These are phyloP conservation scores for Holcopasites calliopsidis DNA, from an alignment of 1,140 invertebrate genomes.

Conservation along the genomic window DNA sequence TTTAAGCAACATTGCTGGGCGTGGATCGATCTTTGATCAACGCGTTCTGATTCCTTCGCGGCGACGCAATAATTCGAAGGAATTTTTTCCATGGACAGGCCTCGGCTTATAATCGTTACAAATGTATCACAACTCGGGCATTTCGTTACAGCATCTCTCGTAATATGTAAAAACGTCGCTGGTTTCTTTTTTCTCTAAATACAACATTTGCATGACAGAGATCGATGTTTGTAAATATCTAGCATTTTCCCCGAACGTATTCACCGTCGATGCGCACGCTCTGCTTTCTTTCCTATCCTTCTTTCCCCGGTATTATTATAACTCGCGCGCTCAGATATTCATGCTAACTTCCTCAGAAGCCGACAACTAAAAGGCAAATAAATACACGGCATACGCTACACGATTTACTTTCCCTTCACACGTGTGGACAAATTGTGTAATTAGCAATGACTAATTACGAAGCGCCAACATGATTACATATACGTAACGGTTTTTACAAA, in stretches of 20 bases:
- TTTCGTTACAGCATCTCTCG: slow-evolving; percentile 21
- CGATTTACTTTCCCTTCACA: slow-evolving; percentile 38
- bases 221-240: neutral
- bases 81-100: slow-evolving; percentile 18
- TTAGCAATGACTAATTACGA: no score
- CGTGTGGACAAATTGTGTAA: slow-evolving; percentile 39
- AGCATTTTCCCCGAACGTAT: slow-evolving; percentile 18
- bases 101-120: slow-evolving; percentile 30
- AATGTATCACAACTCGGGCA: slow-evolving; percentile 46
- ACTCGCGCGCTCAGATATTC: neutral
- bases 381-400: slow-evolving; percentile 53
- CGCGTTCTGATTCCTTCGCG: neutral
- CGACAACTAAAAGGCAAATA: slow-evolving; percentile 48
- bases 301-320: neutral
- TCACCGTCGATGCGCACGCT: neutral
- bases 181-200: neutral
- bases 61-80: no score
- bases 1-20: slow-evolving; percentile 38
- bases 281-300: neutral
- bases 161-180: slow-evolving; percentile 6
- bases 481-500: slow-evolving; percentile 21
- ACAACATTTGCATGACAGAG: slow-evolving; percentile 9
- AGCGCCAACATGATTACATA: slow-evolving; percentile 51
- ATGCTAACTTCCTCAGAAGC: neutral
- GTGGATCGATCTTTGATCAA: slow-evolving; percentile 31